Evolutionary conservation across 2,113 vertebrate species (phyloP), one percentile per base, ranked within the genome.

Genomic region (Alectura lathami): DNA sequence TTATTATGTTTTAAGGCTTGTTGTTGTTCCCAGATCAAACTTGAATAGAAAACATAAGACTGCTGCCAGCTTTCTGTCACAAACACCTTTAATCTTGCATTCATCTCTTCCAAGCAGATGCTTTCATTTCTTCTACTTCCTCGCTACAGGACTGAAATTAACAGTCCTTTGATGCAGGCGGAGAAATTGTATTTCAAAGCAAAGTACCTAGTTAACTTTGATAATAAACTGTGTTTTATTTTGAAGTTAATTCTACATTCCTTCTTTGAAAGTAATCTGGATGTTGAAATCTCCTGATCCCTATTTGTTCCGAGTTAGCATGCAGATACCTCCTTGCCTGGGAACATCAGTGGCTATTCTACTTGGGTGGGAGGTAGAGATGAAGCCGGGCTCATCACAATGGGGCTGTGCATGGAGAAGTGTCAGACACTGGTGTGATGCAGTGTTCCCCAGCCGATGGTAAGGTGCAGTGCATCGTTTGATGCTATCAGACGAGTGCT

Each of bases 51-150:
- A 83, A 91, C 60, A 51, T 3, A 43, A 91, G 42, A 50, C 66
- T 91, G 75, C 86, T 88, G 94, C 95, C 96, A 95, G 96, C 50
- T 87, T 91, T 95, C 89, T 96, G 95, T 96, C 95, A 88, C 85
- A 75, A 89, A 40, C 81, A 91, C 91, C 96, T 94, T 97, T 96
- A 94, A 96, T 96, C 95, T 91, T 88, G 56, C 66, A 47, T 87
- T 89, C 94, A 91, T 95, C 91, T 95, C 70, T 78, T 93, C 78
- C 86, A 64, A 94, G 91, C 94, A 93, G 93, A 95, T 94, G 94
- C 93, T 96, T 91, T 96, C 45, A 80, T 93, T 93, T 93, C 54
- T 88, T 45, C 30, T 57, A 1, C 40, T 62, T 47, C 63, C 59
- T 43, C 42, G 4, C 57, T 95, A 75, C 69, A 69, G 51, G 74